Evolutionary conservation across 1,140 invertebrate species (phyloP).

Genomic region (Archivesica marissinica): DNA sequence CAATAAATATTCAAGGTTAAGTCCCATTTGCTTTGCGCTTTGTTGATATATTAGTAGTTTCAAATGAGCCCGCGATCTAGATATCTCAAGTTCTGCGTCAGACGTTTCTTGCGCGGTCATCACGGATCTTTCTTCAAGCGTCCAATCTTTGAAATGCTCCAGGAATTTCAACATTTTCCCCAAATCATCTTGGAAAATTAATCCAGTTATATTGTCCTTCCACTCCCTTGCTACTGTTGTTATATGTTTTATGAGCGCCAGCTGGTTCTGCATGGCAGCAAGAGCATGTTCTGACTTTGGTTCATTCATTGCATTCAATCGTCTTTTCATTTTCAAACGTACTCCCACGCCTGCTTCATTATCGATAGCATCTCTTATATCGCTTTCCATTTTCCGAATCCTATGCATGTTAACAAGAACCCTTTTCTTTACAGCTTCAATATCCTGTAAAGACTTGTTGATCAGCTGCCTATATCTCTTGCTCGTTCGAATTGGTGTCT

Average conservation of each 20-base stretch:
- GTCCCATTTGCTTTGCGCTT: conserved; percentile 21
- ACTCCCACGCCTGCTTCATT: neutral
- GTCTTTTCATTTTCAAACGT: neutral
- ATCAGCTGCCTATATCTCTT: conserved; percentile 87
- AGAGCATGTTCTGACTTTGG: conserved; percentile 38
- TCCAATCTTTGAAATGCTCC: conserved; percentile 18
- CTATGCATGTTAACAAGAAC: conserved; percentile 68
- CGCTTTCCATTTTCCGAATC: neutral
- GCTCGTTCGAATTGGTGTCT: conserved; percentile 87
- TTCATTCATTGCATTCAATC: neutral
- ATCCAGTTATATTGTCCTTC: neutral
- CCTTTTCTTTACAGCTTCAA: conserved; percentile 86
- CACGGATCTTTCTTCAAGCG: conserved; percentile 24
- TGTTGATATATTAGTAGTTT: conserved; percentile 34
- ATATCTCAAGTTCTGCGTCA: conserved; percentile 42
- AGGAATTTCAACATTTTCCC: conserved; percentile 2
- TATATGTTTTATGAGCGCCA: conserved; percentile 13
- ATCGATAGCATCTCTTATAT: conserved; percentile 24
- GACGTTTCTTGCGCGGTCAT: conserved; percentile 53
- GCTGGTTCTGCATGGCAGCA: conserved; percentile 40
- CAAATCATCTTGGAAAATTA: conserved; percentile 7
- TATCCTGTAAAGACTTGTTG: conserved; percentile 85
- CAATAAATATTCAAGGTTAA: conserved; percentile 2
- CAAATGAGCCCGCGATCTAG: conserved; percentile 23
- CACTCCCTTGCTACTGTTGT: conserved; percentile 7